Evolutionary conservation across 2,797 vertebrate genomes (phyloP), one percentile per base, ranked within the genome.

Genomic region (Notamacropus eugenii): DNA sequence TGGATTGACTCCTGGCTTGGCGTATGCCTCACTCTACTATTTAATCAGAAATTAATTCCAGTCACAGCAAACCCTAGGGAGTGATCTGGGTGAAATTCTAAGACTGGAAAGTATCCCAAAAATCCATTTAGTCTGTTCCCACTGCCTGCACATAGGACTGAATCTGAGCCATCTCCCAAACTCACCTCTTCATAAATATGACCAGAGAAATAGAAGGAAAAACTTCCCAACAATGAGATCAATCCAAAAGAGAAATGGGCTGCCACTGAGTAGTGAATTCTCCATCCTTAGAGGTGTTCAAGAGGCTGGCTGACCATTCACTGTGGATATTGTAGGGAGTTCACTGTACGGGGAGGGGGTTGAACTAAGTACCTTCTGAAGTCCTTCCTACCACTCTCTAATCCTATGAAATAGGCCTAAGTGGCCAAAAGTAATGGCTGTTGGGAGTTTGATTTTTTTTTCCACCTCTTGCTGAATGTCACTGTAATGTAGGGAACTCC

Each of bases 41-140:
- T 87, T 87, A 87, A 87, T 87, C 74, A 87, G 40, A 82, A 87
- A 87, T 87, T 46, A 87, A 87, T 87, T 87, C 74, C 74, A 87
- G 74, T 46, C 74, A 87, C 40, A 87, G 74, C 22, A 87, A 87
- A 50, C 74, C 40, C 74, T 46, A 27, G 40, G 74, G 74, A 50
- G 40, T 46, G 74, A 87, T 87, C 40, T 87, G 40, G 74, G 74
- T 87, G 74, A 87, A 87, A 87, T 87, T 22, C 74, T 87, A 87
- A 50, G 40, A 24, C 74, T 87, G 40, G 74, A 87, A 46, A 50
- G 74, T 87, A 87, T 87, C 74, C 74, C 74, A 87, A 87, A 40
- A 87, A 87, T 24, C 74, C 74, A 87, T 87, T 87, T 87, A 50
- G 40, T 87, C 74, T 46, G 74, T 50, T 46, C 40, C 74, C 22